These are phyloP conservation scores for Saturnia pavonia DNA, from an alignment of 2,888 invertebrate genomes.

Conservation along the genomic window DNA sequence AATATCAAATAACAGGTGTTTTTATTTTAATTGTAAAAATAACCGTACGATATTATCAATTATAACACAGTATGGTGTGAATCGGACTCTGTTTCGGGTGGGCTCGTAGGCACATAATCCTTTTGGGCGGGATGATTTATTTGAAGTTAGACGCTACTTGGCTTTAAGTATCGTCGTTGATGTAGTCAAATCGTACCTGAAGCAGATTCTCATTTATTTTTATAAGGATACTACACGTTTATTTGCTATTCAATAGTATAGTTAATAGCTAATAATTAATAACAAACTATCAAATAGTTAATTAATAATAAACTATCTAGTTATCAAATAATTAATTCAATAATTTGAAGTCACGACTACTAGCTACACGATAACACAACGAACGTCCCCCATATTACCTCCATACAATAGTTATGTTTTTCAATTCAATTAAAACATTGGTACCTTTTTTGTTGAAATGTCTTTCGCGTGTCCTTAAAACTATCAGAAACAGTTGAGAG, in stretches of 20 bases:
- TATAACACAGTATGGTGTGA: neutral
- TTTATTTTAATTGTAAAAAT: neutral
- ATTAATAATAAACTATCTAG: no score
- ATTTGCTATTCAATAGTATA: neutral
- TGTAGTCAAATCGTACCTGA: slow-evolving; percentile 1
- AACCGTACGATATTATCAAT: neutral
- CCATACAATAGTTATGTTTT: no score
- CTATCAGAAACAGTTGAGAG: no score
- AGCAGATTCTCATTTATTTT: neutral
- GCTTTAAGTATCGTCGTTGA: slow-evolving; percentile 26
- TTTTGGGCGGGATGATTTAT: slow-evolving; percentile 44
- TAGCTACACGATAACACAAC: no score
- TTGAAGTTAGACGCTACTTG: slow-evolving; percentile 34
- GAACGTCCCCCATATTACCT: no score
- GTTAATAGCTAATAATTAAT: no score
- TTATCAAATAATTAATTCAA: no score
- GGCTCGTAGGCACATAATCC: slow-evolving; percentile 42
- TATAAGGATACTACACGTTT: neutral
- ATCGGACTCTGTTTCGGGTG: slow-evolving; percentile 11
- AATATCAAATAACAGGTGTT: neutral
- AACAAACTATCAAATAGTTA: no score
- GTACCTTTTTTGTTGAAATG: no score
- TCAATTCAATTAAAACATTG: no score
- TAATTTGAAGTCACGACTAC: no score
- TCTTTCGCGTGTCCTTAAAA: no score